A percentile compares a stretch with the other conserved stretches of the same genome.
These are phyloP conservation scores for Frankliniella intonsa DNA, from an alignment of 2,888 invertebrate genomes.

Conservation along the genomic window DNA sequence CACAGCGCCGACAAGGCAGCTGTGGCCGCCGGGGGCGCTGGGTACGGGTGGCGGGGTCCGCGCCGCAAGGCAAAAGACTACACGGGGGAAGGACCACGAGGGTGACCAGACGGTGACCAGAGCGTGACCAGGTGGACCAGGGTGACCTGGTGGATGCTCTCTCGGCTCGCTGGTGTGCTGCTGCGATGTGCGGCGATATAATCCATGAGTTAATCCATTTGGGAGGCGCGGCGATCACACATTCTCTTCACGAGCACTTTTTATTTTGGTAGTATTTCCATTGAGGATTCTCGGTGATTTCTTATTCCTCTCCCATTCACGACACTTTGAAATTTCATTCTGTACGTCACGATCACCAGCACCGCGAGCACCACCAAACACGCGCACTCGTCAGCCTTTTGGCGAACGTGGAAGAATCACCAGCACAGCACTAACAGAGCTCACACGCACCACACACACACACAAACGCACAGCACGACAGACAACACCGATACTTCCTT, in stretches of 20 bases:
- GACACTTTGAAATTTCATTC: no score
- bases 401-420: not conserved
- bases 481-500: constrained; percentile 9
- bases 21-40: no score
- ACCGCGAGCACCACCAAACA: no score
- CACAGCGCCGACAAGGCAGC: no score
- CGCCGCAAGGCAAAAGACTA: not conserved
- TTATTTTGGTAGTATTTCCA: no score
- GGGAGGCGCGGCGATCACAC: not conserved
- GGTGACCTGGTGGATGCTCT: not conserved
- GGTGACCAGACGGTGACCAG: not conserved
- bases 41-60: no score
- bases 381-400: no score
- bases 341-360: no score
- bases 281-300: no score
- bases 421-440: not conserved
- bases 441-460: not conserved
- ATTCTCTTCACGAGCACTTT: not conserved
- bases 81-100: not conserved
- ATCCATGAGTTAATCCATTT: constrained; percentile 18
- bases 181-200: not conserved
- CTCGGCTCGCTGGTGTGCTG: not conserved
- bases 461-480: not conserved
- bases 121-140: not conserved
- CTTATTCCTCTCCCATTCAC: no score